These are phyloP conservation scores for Melanogrammus aeglefinus DNA, from an alignment of 2,797 vertebrate genomes.

Conservation along the genomic window DNA sequence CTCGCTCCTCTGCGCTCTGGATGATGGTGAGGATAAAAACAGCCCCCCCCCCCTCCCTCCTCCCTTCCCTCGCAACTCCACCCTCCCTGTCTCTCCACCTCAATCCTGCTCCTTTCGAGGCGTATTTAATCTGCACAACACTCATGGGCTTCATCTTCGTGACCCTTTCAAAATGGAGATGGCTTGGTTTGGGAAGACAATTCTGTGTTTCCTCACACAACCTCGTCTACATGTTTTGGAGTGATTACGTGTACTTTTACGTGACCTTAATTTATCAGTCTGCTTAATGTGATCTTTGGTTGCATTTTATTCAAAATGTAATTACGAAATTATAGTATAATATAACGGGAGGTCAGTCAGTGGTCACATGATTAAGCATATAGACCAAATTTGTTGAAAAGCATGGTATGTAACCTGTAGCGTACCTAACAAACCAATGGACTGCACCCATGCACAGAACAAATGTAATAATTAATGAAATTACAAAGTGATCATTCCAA, in stretches of 20 bases:
- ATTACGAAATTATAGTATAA: not conserved
- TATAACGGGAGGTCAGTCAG: slow-evolving; percentile 1
- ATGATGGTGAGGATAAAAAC: slow-evolving; percentile 73
- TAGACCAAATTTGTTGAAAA: not conserved
- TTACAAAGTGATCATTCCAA: not conserved
- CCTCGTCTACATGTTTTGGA: not conserved
- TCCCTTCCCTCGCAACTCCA: slow-evolving; percentile 44
- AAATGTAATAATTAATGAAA: not conserved
- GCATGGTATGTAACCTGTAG: not conserved
- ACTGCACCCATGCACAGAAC: not conserved
- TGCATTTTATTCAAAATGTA: not conserved
- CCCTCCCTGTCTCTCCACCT: not conserved
- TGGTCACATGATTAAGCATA: not conserved
- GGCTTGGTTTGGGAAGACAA: slow-evolving; percentile 45
- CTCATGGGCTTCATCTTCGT: slow-evolving; percentile 39
- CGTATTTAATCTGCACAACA: slow-evolving; percentile 37
- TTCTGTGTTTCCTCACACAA: not conserved
- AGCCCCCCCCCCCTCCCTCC: slow-evolving; percentile 58
- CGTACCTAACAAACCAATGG: not conserved
- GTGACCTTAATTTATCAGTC: not conserved
- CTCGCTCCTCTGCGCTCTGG: slow-evolving; percentile 67
- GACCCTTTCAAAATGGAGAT: slow-evolving; percentile 35
- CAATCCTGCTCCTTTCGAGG: slow-evolving; percentile 4
- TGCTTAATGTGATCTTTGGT: not conserved
- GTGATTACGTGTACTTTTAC: not conserved